These are phyloP conservation scores for Sarcophaga bullata DNA, from an alignment of 1,140 invertebrate genomes.

Conservation along the genomic window DNA sequence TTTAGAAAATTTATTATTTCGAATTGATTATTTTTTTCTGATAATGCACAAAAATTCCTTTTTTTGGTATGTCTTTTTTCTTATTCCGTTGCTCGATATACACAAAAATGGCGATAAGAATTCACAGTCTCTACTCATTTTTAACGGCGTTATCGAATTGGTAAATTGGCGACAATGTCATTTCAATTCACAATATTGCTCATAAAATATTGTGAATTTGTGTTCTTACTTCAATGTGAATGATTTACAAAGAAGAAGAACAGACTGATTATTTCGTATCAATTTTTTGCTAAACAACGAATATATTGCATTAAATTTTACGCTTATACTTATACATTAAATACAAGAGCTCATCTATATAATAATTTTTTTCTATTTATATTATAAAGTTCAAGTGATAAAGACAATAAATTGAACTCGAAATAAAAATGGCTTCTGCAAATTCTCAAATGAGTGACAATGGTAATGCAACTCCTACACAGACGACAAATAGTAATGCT, in stretches of 20 bases:
- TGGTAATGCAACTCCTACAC: slow-evolving; percentile 10
- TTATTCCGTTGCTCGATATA: slow-evolving; percentile 24
- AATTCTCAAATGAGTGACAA: background rate
- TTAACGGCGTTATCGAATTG: background rate
- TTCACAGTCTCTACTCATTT: background rate
- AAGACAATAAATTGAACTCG: background rate
- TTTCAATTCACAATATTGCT: background rate
- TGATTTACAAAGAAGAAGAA: background rate
- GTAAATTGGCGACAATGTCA: background rate
- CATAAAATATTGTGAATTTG: background rate
- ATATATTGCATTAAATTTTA: background rate
- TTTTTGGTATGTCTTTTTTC: slow-evolving; percentile 17
- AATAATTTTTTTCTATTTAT: background rate
- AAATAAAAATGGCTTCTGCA: background rate
- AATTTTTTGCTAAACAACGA: background rate
- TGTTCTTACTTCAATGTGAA: background rate
- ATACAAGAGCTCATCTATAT: background rate
- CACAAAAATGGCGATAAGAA: slow-evolving; percentile 23
- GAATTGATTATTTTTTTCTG: slow-evolving; percentile 1
- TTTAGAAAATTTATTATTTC: background rate
- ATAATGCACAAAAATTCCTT: slow-evolving; percentile 5
- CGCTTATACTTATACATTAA: too few species aligned
- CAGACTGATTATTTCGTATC: slow-evolving; percentile 7
- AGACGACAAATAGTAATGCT: background rate
- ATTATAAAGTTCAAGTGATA: slow-evolving; percentile 14